phyloP scores from a whole-genome alignment of 2,113 vertebrate species.

The Eptesicus fuscus region DNA sequence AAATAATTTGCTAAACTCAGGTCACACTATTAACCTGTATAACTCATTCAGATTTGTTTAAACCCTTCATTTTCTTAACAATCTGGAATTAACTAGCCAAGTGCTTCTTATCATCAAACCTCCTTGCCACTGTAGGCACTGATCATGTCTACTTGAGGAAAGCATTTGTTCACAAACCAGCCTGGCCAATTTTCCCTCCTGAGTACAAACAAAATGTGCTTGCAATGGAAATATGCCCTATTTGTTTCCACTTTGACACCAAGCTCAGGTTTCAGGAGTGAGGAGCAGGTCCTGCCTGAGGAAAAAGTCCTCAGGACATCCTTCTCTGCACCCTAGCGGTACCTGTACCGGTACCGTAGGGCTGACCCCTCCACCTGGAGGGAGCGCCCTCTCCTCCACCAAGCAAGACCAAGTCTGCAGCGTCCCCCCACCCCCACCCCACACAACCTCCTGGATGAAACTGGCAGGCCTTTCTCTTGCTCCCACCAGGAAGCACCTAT shows the following conservation, averaged over 20 bases:
- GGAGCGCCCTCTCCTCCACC: not conserved
- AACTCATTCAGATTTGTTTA: not conserved
- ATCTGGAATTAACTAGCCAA: not conserved
- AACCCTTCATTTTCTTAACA: not conserved
- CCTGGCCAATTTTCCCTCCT: not conserved
- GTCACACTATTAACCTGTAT: not conserved
- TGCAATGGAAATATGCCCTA: not conserved
- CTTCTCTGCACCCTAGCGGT: not conserved
- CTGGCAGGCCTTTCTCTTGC: not conserved
- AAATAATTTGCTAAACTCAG: conserved; percentile 16
- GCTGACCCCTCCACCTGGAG: not conserved
- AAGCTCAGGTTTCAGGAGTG: not conserved
- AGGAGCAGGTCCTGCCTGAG: not conserved
- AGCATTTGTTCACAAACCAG: not conserved
- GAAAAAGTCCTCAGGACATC: not conserved
- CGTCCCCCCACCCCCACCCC: too few relatives aligned
- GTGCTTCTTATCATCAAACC: not conserved
- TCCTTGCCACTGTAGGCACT: not conserved
- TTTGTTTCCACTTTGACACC: not conserved
- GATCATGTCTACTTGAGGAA: not conserved
- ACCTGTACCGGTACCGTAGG: too few relatives aligned
- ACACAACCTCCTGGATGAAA: not conserved
- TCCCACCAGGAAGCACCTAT: not conserved
- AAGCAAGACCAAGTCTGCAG: not conserved
- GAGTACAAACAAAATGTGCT: not conserved